Conservation (phyloP, 2,797 vertebrate species). For the Capromys pilorides region DNA sequence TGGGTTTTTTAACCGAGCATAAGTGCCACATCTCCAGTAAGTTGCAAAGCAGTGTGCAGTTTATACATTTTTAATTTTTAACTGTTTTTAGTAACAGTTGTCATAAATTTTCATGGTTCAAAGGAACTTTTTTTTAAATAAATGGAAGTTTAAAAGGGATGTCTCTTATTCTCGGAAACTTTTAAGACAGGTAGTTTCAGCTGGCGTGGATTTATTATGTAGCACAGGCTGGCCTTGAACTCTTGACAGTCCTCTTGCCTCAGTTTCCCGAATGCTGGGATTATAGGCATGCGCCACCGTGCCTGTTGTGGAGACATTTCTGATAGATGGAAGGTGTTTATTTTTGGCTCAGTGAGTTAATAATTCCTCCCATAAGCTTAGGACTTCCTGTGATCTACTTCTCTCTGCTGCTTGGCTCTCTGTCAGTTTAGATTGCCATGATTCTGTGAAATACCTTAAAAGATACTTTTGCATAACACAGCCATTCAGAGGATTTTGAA, state of each 20-base stretch:
- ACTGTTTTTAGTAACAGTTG: background rate
- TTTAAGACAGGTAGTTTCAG: background rate
- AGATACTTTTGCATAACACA: background rate
- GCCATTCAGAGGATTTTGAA: background rate
- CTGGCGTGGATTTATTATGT: background rate
- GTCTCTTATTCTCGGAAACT: background rate
- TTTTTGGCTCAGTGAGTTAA: slow-evolving; percentile 7
- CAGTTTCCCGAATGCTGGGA: too few species aligned
- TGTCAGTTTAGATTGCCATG: background rate
- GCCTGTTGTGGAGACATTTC: background rate
- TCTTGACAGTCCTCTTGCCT: too few species aligned
- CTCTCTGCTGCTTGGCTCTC: background rate
- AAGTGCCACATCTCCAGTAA: background rate
- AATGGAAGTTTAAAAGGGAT: background rate
- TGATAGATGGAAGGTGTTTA: background rate
- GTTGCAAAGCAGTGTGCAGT: background rate
- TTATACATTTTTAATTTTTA: background rate
- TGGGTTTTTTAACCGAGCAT: background rate
- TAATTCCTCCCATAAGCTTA: slow-evolving; percentile 1
- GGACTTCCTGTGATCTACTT: background rate
- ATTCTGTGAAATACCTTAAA: background rate
- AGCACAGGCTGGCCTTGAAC: background rate
- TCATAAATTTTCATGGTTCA: slow-evolving; percentile 23
- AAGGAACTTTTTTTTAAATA: background rate
- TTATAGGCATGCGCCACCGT: too few species aligned